Conservation (phyloP, 1,140 invertebrate genomes). For the Lordiphosa mommai region DNA sequence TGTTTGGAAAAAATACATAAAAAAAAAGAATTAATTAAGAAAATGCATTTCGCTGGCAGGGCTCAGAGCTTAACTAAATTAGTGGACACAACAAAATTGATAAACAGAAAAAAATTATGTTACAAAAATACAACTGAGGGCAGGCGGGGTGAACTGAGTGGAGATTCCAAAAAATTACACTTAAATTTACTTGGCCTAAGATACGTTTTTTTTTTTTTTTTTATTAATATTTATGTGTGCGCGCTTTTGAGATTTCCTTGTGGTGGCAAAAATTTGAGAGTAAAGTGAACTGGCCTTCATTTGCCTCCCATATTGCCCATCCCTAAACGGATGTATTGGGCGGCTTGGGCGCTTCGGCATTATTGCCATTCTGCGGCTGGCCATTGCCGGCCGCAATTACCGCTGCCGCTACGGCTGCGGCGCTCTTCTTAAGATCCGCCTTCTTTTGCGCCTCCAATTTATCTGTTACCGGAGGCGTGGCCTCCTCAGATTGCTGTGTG, state of each 20-base stretch:
- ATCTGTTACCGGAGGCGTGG: constrained; percentile 75
- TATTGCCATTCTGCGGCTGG: constrained; percentile 42
- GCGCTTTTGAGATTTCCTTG: constrained; percentile 36
- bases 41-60: constrained; percentile 73
- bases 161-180: constrained; percentile 38
- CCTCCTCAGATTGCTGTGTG: constrained; percentile 75
- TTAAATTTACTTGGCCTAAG: constrained; percentile 57
- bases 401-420: constrained; percentile 52
- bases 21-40: constrained; percentile 22
- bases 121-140: constrained; percentile 25
- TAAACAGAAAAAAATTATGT: constrained; percentile 17
- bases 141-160: not conserved
- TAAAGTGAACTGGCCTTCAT: constrained; percentile 28
- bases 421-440: constrained; percentile 68
- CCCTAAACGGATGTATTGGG: constrained; percentile 71
- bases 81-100: not conserved
- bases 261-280: constrained; percentile 20
- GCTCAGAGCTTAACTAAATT: constrained; percentile 55
- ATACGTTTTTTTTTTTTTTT: constrained; percentile 27
- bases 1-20: constrained; percentile 8
- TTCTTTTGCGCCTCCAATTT: constrained; percentile 76
- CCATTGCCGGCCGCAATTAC: constrained; percentile 66
- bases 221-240: constrained; percentile 38
- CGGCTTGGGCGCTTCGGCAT: constrained; percentile 58
- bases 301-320: not conserved